These are phyloP conservation scores for Phalanger gymnotis DNA, from an alignment of 2,797 vertebrate genomes.

Conservation along the genomic window DNA sequence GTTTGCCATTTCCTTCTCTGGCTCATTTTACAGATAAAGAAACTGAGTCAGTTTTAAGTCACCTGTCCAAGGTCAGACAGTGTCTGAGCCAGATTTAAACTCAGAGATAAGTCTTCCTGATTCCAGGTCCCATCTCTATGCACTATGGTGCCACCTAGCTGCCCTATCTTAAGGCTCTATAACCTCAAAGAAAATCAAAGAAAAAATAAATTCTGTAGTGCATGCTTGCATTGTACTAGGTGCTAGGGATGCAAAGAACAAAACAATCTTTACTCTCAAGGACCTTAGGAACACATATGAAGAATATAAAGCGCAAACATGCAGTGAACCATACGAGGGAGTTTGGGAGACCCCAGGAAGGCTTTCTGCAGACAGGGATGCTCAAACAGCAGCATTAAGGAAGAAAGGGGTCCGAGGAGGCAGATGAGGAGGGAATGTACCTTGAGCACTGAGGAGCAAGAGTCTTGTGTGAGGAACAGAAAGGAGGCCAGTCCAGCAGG, in stretches of 20 bases:
- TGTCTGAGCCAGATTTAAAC: background rate
- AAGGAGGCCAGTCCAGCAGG: background rate
- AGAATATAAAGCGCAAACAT: background rate
- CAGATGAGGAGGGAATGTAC: background rate
- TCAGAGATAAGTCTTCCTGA: background rate
- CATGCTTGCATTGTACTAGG: background rate
- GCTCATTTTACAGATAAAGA: background rate
- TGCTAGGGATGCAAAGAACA: background rate
- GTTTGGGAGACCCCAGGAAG: too few species aligned
- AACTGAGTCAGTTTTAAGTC: background rate
- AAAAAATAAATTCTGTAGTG: background rate
- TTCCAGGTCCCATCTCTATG: fast-evolving
- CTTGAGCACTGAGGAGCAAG: too few species aligned
- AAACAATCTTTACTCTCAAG: background rate
- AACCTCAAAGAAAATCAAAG: too few species aligned
- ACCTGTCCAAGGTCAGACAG: background rate
- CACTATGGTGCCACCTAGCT: too few species aligned
- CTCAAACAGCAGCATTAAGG: background rate
- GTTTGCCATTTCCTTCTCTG: background rate
- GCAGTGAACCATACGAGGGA: too few species aligned
- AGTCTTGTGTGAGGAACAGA: background rate
- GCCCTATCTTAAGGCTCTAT: background rate
- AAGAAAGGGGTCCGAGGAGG: background rate
- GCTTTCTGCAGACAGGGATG: background rate
- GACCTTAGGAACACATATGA: background rate